Conservation (phyloP, 2,113 vertebrate genomes). For the Rhombomys opimus region DNA sequence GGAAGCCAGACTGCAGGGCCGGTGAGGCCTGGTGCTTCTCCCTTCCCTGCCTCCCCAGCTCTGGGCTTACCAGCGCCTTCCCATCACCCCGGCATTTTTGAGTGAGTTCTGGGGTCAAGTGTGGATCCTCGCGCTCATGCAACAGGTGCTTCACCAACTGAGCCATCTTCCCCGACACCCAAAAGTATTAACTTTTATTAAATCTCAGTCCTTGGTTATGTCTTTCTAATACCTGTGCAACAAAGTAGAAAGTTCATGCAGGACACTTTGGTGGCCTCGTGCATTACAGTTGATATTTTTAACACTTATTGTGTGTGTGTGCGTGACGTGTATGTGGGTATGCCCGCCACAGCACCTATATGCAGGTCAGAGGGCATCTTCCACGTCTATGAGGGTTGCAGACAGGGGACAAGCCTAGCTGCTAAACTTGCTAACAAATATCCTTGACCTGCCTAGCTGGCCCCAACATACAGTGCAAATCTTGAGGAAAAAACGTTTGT, state of each 20-base stretch:
- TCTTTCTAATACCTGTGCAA: background rate
- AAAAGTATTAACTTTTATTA: background rate
- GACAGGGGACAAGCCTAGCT: background rate
- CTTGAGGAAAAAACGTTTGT: background rate
- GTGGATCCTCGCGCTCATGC: background rate
- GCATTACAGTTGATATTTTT: background rate
- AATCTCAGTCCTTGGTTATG: background rate
- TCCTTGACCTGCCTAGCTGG: background rate
- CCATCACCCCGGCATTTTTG: background rate
- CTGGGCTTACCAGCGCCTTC: background rate
- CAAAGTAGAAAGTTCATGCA: background rate
- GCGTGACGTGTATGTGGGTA: background rate
- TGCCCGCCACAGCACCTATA: background rate
- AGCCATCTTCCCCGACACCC: background rate
- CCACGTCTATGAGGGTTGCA: background rate
- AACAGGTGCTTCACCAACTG: background rate
- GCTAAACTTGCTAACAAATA: background rate
- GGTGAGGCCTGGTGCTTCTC: background rate
- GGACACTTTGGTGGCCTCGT: background rate
- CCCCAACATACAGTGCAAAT: background rate
- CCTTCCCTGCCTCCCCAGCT: background rate
- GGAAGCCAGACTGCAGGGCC: background rate
- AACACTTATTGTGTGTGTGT: background rate
- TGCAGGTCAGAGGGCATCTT: background rate
- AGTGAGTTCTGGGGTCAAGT: background rate